Evolutionary conservation across 1,140 invertebrate genomes (phyloP).

Genomic region (Drosophila chauvacae): DNA sequence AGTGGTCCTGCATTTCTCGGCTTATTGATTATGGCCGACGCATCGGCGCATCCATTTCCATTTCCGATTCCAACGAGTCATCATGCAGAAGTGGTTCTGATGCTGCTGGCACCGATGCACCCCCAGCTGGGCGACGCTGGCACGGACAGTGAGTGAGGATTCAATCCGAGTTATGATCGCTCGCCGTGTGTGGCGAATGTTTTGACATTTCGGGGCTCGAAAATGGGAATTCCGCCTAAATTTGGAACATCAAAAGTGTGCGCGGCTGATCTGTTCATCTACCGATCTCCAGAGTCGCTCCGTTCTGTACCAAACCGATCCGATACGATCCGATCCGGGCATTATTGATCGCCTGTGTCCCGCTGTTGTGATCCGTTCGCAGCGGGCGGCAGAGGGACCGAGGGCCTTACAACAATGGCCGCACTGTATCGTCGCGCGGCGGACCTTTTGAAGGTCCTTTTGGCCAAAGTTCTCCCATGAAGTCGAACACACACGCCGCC

Average conservation of each 20-base stretch:
- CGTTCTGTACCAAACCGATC: background rate
- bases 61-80: constrained; percentile 73
- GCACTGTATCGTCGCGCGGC: constrained; percentile 67
- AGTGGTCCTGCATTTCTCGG: constrained; percentile 64
- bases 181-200: constrained; percentile 53
- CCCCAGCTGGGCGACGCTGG: constrained; percentile 39
- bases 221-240: constrained; percentile 40
- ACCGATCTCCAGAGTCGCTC: constrained; percentile 11
- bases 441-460: constrained; percentile 80
- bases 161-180: constrained; percentile 60
- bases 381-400: constrained; percentile 49
- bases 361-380: constrained; percentile 77
- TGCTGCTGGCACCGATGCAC: constrained; percentile 19
- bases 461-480: constrained; percentile 69
- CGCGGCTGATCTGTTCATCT: constrained; percentile 20
- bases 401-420: constrained; percentile 59
- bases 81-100: constrained; percentile 38
- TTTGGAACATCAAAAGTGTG: constrained; percentile 40
- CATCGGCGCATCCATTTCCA: constrained; percentile 63
- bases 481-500: constrained; percentile 57
- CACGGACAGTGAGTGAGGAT: constrained; percentile 39
- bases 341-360: constrained; percentile 76
- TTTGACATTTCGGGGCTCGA: constrained; percentile 47
- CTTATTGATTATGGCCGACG: constrained; percentile 77
- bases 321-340: constrained; percentile 48